Evolutionary conservation across 2,113 vertebrate species (phyloP).

Genomic region (Mesembrinibis cayennensis): DNA sequence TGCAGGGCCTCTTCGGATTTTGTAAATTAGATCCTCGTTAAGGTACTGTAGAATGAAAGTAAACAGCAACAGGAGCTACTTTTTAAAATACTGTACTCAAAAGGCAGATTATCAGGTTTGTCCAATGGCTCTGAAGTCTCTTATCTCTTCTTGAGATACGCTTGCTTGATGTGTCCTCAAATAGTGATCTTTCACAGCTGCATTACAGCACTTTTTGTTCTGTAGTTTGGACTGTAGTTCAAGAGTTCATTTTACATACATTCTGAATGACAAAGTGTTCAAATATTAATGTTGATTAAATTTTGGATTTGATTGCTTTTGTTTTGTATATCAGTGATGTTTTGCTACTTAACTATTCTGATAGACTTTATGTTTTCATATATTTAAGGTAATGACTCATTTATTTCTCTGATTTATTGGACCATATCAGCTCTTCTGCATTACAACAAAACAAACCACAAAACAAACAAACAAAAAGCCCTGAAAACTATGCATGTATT

Average conservation of each 20-base stretch:
- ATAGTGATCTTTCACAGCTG: neutral
- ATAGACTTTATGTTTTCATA: neutral
- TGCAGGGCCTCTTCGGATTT: neutral
- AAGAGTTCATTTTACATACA: neutral
- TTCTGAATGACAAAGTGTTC: neutral
- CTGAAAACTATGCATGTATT: neutral
- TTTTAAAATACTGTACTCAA: neutral
- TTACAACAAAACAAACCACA: neutral
- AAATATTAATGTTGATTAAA: neutral
- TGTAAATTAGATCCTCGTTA: neutral
- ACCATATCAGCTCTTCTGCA: neutral
- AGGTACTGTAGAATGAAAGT: neutral
- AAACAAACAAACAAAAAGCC: neutral
- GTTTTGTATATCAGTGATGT: neutral
- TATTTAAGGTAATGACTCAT: neutral
- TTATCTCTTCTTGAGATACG: neutral
- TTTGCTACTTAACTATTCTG: neutral
- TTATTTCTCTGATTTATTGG: neutral
- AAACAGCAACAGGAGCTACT: neutral
- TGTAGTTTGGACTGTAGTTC: neutral
- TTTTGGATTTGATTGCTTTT: neutral
- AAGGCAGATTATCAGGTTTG: neutral
- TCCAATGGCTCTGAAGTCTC: neutral
- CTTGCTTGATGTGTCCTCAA: neutral
- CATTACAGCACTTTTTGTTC: neutral